Evolutionary conservation across 2,888 invertebrate species (phyloP), one percentile per base, ranked within the genome.

Genomic region (Phaedon cochleariae): DNA sequence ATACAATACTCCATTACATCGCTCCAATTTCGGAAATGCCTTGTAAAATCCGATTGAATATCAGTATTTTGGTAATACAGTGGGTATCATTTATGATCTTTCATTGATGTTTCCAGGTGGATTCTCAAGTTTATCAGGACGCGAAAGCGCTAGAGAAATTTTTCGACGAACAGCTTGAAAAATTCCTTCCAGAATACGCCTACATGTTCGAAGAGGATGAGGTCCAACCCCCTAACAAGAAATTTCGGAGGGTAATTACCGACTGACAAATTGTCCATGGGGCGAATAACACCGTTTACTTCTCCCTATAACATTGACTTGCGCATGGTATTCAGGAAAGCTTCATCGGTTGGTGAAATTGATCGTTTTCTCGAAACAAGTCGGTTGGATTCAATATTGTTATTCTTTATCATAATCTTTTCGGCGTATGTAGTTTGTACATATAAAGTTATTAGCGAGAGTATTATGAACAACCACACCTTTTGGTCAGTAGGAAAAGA

Each of bases 91-190:
- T 26, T 5, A 26, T 26, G 3, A 5, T 5, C 26, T 26, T 2
- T 41, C 3, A 41, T 41, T n/a, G 15, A 41, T 41, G n/a, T 12
- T 41, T 55, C 15, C 46, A 94, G 93, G 88, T 89, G 77, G 92
- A 93, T 73, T 90, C 92, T 15, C 89, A 89, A 80, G 89, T 93
- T 48, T 92, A 90, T 84, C 88, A 88, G 76, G 92, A 94, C 84
- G 94, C 93, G 48, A 90, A 91, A 82, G 89, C 90, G 68, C 86
- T 95, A 76, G 94, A 95, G 82, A 92, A 92, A 83, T 94, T 94
- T 85, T 94, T 95, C 82, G 93, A 94, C 78, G 90, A 92, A 77
- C 90, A 93, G 80, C 85, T 95, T 71, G 81, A 88, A 58, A 94
- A 94, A 83, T 93, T 93, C 90, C 85, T 94, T 75, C 94, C 94